Percentiles rank a stretch among this genome's conserved stretches.
phyloP scores from a whole-genome alignment of 2,797 vertebrate species.

The Anolis apletophallus region DNA sequence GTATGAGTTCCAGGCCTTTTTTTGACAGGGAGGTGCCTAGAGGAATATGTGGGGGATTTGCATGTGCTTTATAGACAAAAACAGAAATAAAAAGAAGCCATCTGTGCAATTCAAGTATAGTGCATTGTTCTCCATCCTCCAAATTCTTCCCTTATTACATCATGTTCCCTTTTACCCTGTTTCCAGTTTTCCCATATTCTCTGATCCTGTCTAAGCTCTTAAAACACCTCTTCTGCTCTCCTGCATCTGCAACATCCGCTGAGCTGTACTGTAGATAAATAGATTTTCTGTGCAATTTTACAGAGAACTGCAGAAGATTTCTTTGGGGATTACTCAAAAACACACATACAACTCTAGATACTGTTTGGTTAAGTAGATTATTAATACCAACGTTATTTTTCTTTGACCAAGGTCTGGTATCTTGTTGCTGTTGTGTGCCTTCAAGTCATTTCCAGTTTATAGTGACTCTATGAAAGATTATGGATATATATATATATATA shows the following conservation, averaged over 20 bases:
- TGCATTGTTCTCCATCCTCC: neutral
- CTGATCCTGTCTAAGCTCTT: constrained; percentile 14
- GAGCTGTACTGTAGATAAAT: neutral
- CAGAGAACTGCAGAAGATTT: neutral
- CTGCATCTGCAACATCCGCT: rapidly evolving
- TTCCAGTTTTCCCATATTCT: constrained; percentile 19
- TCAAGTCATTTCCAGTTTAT: too few relatives aligned
- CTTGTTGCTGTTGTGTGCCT: too few relatives aligned
- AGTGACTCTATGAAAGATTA: too few relatives aligned
- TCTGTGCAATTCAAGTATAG: constrained; percentile 67
- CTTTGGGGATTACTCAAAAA: neutral
- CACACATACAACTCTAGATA: constrained; percentile 37
- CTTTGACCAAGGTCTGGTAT: too few relatives aligned
- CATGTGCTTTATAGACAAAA: constrained; percentile 46
- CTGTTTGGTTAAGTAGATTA: constrained; percentile 45
- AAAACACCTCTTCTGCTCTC: constrained; percentile 15
- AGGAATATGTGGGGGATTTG: constrained; percentile 56
- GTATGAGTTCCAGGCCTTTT: constrained; percentile 56
- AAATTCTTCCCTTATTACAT: constrained; percentile 28
- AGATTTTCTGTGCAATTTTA: neutral
- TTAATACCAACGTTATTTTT: neutral
- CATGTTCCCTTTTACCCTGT: neutral
- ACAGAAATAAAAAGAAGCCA: constrained; percentile 69
- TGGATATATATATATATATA: too few relatives aligned
- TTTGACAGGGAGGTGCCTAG: constrained; percentile 60